phyloP scores from a whole-genome alignment of 2,113 vertebrate species.

The Leucopsar rothschildi region DNA sequence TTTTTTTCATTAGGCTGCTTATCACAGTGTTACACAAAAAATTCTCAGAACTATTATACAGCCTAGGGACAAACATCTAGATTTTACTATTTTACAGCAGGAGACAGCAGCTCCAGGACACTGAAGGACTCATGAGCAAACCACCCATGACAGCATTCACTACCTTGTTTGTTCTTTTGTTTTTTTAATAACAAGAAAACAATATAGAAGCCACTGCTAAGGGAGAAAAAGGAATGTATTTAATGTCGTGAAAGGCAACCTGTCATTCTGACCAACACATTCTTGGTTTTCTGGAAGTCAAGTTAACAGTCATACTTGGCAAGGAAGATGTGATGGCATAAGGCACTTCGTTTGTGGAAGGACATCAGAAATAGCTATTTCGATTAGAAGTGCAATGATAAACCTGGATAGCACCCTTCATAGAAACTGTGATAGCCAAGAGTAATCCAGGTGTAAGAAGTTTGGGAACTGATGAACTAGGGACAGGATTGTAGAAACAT shows the following conservation, averaged over 20 bases:
- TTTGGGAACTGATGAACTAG: not conserved
- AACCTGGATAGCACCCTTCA: not conserved
- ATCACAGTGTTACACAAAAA: not conserved
- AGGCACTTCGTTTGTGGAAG: not conserved
- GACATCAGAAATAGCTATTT: not conserved
- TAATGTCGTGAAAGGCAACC: not conserved
- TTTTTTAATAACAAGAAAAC: not conserved
- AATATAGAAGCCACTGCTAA: not conserved
- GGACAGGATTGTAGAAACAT: accelerated
- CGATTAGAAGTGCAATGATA: not conserved
- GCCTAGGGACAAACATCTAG: not conserved
- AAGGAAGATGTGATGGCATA: not conserved
- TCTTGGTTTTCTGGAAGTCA: not conserved
- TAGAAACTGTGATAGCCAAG: not conserved
- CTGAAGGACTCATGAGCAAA: not conserved
- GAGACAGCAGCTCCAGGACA: not conserved
- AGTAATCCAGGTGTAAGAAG: not conserved
- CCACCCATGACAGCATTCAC: not conserved
- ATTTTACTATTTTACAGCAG: not conserved
- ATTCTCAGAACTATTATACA: not conserved
- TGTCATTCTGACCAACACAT: not conserved
- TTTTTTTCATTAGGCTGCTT: not conserved
- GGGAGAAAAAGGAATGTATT: not conserved
- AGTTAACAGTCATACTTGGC: not conserved
- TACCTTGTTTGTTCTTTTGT: not conserved